Base-by-base conservation (phyloP, 2,797 vertebrate genomes). In the Phrynocephalus guinanensis region DNA sequence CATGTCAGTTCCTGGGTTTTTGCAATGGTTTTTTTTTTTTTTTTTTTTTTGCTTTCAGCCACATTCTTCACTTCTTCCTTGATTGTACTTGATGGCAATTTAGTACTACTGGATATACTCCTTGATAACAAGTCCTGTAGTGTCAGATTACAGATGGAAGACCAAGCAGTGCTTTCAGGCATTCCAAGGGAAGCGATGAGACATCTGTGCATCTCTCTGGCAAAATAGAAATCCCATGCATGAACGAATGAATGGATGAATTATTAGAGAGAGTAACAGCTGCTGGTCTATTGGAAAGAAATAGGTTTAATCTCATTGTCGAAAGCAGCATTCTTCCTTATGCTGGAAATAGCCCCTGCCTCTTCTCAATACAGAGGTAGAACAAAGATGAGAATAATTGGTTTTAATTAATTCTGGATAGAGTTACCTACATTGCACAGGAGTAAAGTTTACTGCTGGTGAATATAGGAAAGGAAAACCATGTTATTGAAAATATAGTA, bases 271-370 rank as follows among this genome's bases (percentile, higher is more conserved):
- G 26, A 63, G 26, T 60, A 63, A 44, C 81, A 78, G 16, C 73
- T 60, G 80, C 48, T 70, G 63, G 33, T 70, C 30, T 82, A 79
- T 87, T 60, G 81, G 48, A 56, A 38, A 77, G 73, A 56, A 77
- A 70, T 44, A 3, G n/a, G 73, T 30, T 78, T 50, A 24, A 70
- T 30, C 3, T 28, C n/a, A 28, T 77, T 83, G 72, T 20, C n/a
- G 68, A 77, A 68, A 76, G 38, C 28, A 68, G 5, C 44, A 70
- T 22, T 33, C 26, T 82, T n/a, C 22, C 48, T 44, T 67, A 30
- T 63, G 77, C 44, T 56, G 52, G 52, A 56, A 70, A 3, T 28
- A 67, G 28, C 18, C 63, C 20, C 22, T 7, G n/a, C n/a, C 82
- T 82, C 60, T 68, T 77, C 66, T 52, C 75, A 70, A 77, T 8